Percentiles rank a stretch among this genome's conserved stretches.
These are phyloP conservation scores for Sapajus apella DNA, from an alignment of 2,113 vertebrate species.

Conservation along the genomic window DNA sequence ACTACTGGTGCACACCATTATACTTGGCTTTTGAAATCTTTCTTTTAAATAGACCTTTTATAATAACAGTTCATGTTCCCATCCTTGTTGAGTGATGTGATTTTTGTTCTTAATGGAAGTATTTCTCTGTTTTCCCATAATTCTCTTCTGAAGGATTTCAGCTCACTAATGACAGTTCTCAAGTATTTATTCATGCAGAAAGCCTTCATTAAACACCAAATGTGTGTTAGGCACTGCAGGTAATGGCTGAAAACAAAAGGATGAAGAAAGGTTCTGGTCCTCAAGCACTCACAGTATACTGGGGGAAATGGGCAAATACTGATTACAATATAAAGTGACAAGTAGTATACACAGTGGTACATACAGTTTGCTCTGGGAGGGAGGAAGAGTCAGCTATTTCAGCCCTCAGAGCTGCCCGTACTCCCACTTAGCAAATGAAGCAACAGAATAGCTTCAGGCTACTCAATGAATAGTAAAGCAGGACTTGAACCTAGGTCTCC, in stretches of 20 bases:
- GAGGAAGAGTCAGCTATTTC: background rate
- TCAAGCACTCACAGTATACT: background rate
- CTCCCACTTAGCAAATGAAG: background rate
- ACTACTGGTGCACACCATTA: no score
- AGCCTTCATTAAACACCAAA: background rate
- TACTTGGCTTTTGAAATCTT: background rate
- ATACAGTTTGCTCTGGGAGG: background rate
- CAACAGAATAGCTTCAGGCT: background rate
- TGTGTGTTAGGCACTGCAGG: background rate
- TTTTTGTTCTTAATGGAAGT: background rate
- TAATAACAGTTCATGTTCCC: background rate
- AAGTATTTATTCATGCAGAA: background rate
- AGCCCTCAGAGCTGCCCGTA: background rate
- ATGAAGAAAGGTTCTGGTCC: background rate
- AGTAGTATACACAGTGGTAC: background rate
- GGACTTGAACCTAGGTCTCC: background rate
- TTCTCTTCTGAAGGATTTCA: background rate
- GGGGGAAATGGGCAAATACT: background rate
- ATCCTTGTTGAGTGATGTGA: background rate
- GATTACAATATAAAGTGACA: background rate
- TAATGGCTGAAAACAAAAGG: background rate
- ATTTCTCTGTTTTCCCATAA: background rate
- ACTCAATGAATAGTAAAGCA: background rate
- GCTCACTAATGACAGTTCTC: background rate
- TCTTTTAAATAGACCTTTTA: background rate